These are phyloP conservation scores for Pelagia noctiluca DNA, from an alignment of 30 jellyfish, hydroid and myxozoan species.

Conservation along the genomic window DNA sequence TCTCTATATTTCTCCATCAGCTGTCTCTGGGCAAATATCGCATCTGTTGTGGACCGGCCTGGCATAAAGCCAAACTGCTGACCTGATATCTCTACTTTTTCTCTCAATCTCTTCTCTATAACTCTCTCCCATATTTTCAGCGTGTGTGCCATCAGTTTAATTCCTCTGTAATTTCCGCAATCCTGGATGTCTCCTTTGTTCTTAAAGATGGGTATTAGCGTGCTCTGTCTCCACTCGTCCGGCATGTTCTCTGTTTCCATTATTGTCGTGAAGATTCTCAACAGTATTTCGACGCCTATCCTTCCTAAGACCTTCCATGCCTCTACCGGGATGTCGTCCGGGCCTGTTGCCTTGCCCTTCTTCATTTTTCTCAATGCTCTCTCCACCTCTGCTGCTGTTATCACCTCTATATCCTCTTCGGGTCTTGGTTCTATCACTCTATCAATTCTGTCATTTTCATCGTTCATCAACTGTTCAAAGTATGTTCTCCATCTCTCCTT, in stretches of 20 bases:
- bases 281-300: neutral
- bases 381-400: conserved; percentile 7
- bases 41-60: neutral
- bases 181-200: neutral
- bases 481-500: conserved; percentile 1
- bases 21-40: neutral
- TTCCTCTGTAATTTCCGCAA: conserved; percentile 10
- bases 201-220: neutral
- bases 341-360: conserved; percentile 5
- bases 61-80: neutral
- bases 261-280: neutral
- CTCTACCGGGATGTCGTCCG: conserved; percentile 17
- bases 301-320: neutral
- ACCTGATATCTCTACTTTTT: neutral
- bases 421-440: neutral
- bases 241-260: neutral
- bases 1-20: neutral
- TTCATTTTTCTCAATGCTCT: neutral
- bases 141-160: neutral
- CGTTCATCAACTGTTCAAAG: neutral
- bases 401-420: conserved; percentile 10
- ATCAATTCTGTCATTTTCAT: too few relatives aligned
- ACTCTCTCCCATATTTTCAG: conserved; percentile 9
- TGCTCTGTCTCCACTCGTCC: conserved; percentile 11
- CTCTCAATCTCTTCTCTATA: neutral